Percentiles rank a stretch among this genome's conserved stretches.
Conservation (phyloP, 2,113 vertebrate species). For the Melanerpes formicivorus region DNA sequence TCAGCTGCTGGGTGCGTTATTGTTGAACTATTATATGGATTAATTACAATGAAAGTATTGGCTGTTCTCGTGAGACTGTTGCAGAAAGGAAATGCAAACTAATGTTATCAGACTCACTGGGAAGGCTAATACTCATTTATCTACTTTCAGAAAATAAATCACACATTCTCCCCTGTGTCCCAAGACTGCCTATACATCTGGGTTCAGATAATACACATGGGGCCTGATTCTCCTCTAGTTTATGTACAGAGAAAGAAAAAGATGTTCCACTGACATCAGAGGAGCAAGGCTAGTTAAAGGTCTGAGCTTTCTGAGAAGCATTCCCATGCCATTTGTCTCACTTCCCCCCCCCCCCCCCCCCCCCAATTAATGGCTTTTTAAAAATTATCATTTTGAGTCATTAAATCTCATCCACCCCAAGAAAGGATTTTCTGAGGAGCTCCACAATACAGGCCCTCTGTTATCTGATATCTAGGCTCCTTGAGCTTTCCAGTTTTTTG, state of each 20-base stretch:
- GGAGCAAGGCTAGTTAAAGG: neutral
- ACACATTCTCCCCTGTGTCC: neutral
- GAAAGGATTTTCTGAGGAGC: neutral
- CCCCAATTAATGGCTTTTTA: neutral
- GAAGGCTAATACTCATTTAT: neutral
- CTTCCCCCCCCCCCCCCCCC: neutral
- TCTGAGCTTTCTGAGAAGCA: neutral
- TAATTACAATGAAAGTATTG: constrained; percentile 35
- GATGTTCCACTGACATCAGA: neutral
- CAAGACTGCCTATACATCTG: neutral
- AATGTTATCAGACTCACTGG: neutral
- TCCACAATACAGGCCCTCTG: neutral
- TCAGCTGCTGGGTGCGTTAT: neutral
- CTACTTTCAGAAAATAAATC: neutral
- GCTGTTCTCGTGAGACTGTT: neutral
- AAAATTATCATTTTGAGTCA: neutral
- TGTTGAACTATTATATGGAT: constrained; percentile 7
- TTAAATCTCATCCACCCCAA: neutral
- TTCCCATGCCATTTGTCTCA: neutral
- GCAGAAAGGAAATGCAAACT: neutral
- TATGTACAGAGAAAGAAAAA: neutral
- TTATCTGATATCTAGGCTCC: constrained; percentile 57
- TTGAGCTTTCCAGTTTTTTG: constrained; percentile 50
- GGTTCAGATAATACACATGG: neutral
- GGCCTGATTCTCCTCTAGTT: neutral